These are phyloP conservation scores for Alces alces DNA, from an alignment of 2,113 vertebrate species.

Conservation along the genomic window DNA sequence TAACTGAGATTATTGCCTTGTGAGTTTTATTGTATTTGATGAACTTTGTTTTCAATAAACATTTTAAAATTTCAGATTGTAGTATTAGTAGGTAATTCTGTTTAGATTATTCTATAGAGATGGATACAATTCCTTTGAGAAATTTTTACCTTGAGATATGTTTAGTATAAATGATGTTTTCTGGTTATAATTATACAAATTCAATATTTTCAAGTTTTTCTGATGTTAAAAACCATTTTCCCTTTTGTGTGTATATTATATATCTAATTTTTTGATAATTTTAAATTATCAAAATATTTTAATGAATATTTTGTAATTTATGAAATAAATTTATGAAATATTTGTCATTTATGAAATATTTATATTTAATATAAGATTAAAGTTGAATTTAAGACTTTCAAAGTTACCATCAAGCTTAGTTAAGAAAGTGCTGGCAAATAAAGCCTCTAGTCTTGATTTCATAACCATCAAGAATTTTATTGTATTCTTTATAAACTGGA, in stretches of 20 bases:
- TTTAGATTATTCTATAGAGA: background rate
- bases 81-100: background rate
- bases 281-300: background rate
- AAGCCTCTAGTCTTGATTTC: background rate
- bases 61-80: background rate
- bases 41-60: background rate
- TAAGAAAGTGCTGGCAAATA: background rate
- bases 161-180: background rate
- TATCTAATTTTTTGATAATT: background rate
- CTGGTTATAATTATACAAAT: background rate
- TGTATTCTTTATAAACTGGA: background rate
- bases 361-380: slow-evolving; percentile 22
- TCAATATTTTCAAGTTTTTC: background rate
- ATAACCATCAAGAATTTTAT: background rate
- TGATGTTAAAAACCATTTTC: background rate
- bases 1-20: background rate
- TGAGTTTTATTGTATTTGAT: background rate
- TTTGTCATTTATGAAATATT: background rate
- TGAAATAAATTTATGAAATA: background rate
- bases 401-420: background rate
- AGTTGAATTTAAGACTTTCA: background rate
- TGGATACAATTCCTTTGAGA: background rate
- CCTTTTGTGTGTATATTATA: background rate
- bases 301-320: background rate
- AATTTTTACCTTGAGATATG: background rate